phyloP scores from a whole-genome alignment of 35 echinoderm and acorn worm genomes.

The Heliocidaris erythrogramma region DNA sequence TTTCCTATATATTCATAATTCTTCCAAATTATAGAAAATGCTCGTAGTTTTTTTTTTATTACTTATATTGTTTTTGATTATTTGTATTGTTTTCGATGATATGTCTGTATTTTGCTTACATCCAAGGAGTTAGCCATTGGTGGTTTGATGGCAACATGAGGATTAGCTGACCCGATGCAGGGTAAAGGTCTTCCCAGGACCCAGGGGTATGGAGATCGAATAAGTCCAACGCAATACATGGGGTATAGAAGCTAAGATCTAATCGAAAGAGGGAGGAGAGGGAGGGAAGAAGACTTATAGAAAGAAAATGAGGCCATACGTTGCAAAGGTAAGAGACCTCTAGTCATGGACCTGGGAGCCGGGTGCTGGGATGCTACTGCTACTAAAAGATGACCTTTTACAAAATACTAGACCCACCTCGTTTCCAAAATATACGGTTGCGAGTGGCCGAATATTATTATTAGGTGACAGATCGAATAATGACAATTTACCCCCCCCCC shows the following conservation, averaged over 20 bases:
- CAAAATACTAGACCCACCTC: no score
- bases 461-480: no score
- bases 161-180: not conserved
- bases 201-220: not conserved
- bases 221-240: not conserved
- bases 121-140: not conserved
- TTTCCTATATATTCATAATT: not conserved
- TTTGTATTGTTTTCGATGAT: not conserved
- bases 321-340: no score
- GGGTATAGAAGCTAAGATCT: not conserved
- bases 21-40: not conserved
- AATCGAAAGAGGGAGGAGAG: no score
- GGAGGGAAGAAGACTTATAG: no score
- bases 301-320: no score
- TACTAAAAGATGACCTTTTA: no score
- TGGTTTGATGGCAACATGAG: not conserved
- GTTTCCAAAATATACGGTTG: no score
- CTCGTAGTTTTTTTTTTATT: not conserved
- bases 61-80: not conserved
- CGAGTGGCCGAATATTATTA: no score
- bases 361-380: not conserved
- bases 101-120: not conserved
- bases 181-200: not conserved
- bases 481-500: no score
- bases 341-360: not conserved